Evolutionary conservation across 2,888 invertebrate species (phyloP).

Genomic region (Lycophotia porphyrea): DNA sequence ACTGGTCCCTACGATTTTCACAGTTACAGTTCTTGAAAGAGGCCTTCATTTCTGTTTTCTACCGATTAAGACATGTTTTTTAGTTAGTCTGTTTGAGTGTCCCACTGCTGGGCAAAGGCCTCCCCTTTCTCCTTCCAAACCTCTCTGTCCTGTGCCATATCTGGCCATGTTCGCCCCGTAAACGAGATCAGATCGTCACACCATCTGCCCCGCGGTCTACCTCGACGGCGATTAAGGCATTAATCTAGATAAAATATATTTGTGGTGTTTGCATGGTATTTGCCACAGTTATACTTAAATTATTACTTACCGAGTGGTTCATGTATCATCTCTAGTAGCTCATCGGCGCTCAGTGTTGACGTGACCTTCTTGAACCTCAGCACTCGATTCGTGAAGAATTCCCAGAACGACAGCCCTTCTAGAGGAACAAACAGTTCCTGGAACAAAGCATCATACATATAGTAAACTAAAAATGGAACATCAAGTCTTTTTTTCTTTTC

Average conservation of each 20-base stretch:
- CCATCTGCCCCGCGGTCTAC: too few species aligned
- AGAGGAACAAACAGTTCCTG: conserved; percentile 92
- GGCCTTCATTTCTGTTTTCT: neutral
- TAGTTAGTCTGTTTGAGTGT: too few species aligned
- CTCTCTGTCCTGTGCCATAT: too few species aligned
- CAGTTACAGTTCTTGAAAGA: neutral
- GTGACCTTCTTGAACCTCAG: conserved; percentile 92
- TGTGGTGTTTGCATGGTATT: too few species aligned
- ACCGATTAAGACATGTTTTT: neutral
- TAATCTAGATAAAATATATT: too few species aligned
- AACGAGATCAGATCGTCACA: too few species aligned
- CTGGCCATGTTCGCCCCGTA: too few species aligned
- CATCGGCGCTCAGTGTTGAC: conserved; percentile 90
- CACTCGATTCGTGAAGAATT: conserved; percentile 92
- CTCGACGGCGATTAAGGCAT: too few species aligned
- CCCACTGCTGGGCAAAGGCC: too few species aligned
- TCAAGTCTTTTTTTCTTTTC: too few species aligned
- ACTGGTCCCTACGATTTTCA: neutral
- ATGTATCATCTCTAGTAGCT: conserved; percentile 91
- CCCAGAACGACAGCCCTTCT: conserved; percentile 92
- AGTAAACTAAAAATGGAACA: neutral
- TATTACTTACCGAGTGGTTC: conserved; percentile 90
- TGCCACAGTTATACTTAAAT: too few species aligned
- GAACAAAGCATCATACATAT: conserved; percentile 40
- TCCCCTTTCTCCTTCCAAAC: too few species aligned